Evolutionary conservation across 2,797 vertebrate species (phyloP), one percentile per base, ranked within the genome.

Genomic region (Sebastes kiyomatsui): DNA sequence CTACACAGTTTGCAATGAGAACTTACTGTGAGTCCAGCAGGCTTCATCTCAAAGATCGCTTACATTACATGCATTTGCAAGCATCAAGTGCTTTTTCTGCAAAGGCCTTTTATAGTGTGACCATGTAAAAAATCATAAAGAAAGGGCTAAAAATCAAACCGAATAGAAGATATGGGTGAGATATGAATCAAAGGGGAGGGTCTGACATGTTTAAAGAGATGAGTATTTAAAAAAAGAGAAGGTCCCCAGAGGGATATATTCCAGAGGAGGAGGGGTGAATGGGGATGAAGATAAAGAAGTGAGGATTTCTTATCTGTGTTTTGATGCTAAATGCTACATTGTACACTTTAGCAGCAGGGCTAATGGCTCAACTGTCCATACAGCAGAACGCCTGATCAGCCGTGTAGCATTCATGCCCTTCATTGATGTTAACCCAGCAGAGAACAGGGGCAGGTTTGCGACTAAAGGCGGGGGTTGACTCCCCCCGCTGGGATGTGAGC

Each of bases 401-500:
- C 27, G 18, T 88, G 75, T 71, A 88, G 87, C 85, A 87, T 82
- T 79, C 77, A 80, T 86, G 77, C 25, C 49, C 46, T 71, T 69
- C 56, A 81, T 32, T 91, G 89, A 87, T 88, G 80, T 90, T 75
- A 80, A 88, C 72, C 60, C 82, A 83, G 35, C 73, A 83, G 76
- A 84, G 62, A 46, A 73, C 74, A 84, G 77, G 87, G 56, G 84
- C 69, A 87, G 76, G 82, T 88, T 88, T 87, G 77, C 28, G 25
- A 81, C 79, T 83, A 82, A 88, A 89, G 75, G 78, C 82, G 38
- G 62, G 55, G 87, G 87, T 80, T 81, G 85, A 81, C 79, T 77
- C 69, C 73, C 90, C 46, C 90, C 12, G 58, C 90, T 88, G 93
- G 84, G 91, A 93, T 88, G 72, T 82, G 82, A 93, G 89, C 49